phyloP scores from a whole-genome alignment of 2,113 vertebrate species.

The Pycnonotus jocosus region DNA sequence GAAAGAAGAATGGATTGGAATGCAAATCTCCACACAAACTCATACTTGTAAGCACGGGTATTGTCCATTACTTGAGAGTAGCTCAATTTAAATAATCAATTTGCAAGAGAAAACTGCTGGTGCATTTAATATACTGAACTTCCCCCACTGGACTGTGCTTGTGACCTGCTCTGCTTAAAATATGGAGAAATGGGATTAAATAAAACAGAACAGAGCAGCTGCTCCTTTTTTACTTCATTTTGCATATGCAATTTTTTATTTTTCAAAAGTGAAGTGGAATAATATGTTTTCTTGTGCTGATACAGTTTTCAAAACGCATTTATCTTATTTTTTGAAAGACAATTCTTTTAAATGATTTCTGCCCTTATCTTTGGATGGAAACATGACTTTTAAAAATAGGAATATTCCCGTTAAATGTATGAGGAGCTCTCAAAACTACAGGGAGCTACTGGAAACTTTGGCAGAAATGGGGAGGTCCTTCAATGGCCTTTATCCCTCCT shows the following conservation, averaged over 20 bases:
- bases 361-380: neutral
- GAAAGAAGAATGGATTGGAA: slow-evolving; percentile 37
- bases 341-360: slow-evolving; percentile 18
- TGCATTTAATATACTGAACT: slow-evolving; percentile 66
- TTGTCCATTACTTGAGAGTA: slow-evolving; percentile 57
- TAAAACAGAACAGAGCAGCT: neutral
- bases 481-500: slow-evolving; percentile 28
- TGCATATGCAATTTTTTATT: neutral
- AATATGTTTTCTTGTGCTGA: neutral
- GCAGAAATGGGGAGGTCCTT: neutral
- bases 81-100: slow-evolving; percentile 67
- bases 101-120: slow-evolving; percentile 63
- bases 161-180: slow-evolving; percentile 15
- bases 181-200: neutral
- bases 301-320: neutral
- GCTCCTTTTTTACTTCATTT: neutral
- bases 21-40: slow-evolving; percentile 50
- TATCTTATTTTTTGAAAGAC: neutral
- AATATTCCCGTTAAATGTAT: slow-evolving; percentile 29
- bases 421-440: slow-evolving; percentile 33
- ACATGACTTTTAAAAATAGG: neutral
- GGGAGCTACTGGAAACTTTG: neutral
- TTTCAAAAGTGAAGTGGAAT: neutral
- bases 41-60: slow-evolving; percentile 4
- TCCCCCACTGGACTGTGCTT: slow-evolving; percentile 21